Conservation (phyloP, 2,888 invertebrate species). For the Macrophya annulata region DNA sequence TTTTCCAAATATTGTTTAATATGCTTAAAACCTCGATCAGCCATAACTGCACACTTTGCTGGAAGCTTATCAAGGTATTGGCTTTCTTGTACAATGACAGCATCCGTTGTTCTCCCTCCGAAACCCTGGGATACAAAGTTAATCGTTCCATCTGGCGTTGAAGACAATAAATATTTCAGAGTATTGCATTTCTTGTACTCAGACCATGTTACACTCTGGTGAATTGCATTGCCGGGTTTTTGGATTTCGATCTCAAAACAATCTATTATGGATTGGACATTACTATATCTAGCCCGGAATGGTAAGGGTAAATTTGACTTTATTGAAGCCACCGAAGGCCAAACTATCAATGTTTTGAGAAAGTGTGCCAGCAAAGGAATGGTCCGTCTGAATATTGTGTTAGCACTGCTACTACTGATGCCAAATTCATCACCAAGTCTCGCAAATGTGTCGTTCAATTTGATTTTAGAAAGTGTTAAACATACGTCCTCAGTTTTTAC, state of each 20-base stretch:
- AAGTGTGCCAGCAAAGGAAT: constrained; percentile 59
- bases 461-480: constrained; percentile 60
- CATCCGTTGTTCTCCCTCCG: constrained; percentile 64
- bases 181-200: constrained; percentile 71
- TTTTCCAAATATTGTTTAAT: constrained; percentile 58
- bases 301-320: constrained; percentile 47
- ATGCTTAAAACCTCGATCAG: constrained; percentile 62
- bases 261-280: constrained; percentile 65
- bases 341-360: constrained; percentile 52
- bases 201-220: constrained; percentile 69
- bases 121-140: constrained; percentile 65
- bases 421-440: constrained; percentile 59
- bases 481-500: constrained; percentile 48
- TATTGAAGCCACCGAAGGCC: constrained; percentile 44
- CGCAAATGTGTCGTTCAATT: constrained; percentile 60
- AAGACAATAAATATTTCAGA: constrained; percentile 69
- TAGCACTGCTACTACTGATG: constrained; percentile 57
- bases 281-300: constrained; percentile 63
- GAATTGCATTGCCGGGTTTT: constrained; percentile 64
- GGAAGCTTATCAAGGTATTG: constrained; percentile 60
- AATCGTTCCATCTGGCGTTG: constrained; percentile 65
- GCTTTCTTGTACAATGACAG: constrained; percentile 56
- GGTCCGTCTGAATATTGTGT: constrained; percentile 59
- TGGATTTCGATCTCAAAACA: constrained; percentile 69
- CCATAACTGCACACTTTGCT: constrained; percentile 58